Percentiles rank a stretch among this genome's conserved stretches.
phyloP scores from a whole-genome alignment of 2,797 vertebrate species.

The Lagocephalus sceleratus region DNA sequence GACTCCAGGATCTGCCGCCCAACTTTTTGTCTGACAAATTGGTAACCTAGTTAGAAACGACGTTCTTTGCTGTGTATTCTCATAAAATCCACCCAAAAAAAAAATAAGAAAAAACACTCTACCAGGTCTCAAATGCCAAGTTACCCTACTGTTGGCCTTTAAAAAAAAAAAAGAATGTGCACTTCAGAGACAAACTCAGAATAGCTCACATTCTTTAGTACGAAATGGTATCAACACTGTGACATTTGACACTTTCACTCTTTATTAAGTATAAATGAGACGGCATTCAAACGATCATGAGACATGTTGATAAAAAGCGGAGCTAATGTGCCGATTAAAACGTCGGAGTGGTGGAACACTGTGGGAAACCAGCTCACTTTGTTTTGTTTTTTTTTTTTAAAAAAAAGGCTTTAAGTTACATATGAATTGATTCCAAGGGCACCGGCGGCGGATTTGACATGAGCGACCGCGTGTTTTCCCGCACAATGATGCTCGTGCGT shows the following conservation, averaged over 20 bases:
- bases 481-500: slow-evolving; percentile 4
- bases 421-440: slow-evolving; percentile 42
- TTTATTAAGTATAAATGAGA: slow-evolving; percentile 1
- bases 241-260: slow-evolving; percentile 6
- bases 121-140: background rate
- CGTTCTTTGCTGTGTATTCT: too few species aligned
- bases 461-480: slow-evolving; percentile 12
- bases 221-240: background rate
- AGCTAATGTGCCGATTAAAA: slow-evolving; percentile 16
- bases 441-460: slow-evolving; percentile 30
- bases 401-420: slow-evolving; percentile 12
- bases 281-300: slow-evolving; percentile 2
- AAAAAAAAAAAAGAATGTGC: too few species aligned
- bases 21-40: background rate
- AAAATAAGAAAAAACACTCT: slow-evolving; percentile 7
- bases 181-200: too few species aligned
- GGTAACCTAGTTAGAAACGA: background rate
- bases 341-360: background rate
- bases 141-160: too few species aligned
- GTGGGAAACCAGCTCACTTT: slow-evolving; percentile 14
- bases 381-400: too few species aligned
- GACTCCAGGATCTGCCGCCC: slow-evolving; percentile 34
- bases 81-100: background rate
- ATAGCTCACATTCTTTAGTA: slow-evolving; percentile 1
- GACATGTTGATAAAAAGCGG: slow-evolving; percentile 14